Evolutionary conservation across 2,888 invertebrate species (phyloP).

Genomic region (Monoplex corrugatus): DNA sequence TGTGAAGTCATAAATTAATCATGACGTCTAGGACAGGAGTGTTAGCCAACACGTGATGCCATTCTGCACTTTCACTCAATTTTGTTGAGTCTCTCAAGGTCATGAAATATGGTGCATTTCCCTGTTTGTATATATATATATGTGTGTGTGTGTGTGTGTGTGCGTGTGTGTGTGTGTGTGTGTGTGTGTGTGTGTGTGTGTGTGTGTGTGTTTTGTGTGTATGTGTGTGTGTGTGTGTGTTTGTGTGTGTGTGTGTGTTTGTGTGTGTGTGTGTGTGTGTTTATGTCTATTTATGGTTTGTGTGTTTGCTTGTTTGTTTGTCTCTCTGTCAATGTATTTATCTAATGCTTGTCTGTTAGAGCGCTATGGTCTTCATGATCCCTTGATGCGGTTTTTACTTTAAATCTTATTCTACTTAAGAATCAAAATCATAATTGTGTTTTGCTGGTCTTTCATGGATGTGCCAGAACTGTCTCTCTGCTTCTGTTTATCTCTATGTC

Average conservation of each 20-base stretch:
- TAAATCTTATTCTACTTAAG: not conserved
- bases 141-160: constrained; percentile 17
- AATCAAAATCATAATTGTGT: not conserved
- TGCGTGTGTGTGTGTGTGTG: not conserved
- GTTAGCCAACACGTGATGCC: no score
- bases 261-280: not conserved
- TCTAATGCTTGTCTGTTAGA: not conserved
- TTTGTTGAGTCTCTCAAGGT: no score
- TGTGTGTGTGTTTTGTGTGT: not conserved
- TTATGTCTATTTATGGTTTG: not conserved
- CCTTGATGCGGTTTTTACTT: not conserved
- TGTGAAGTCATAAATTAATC: no score
- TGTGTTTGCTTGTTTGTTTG: not conserved
- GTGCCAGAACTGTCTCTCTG: no score
- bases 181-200: not conserved
- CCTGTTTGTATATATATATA: not conserved
- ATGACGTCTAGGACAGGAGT: no score
- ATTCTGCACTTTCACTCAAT: no score
- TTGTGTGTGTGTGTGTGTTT: not conserved
- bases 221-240: constrained; percentile 19
- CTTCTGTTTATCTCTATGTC: not conserved
- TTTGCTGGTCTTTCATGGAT: not conserved
- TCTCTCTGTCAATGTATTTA: not conserved
- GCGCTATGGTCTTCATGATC: not conserved
- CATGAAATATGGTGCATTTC: no score